A percentile compares a stretch with the other conserved stretches of the same genome.
Evolutionary conservation across 1,140 invertebrate species (phyloP).

Genomic region (Hycleus cichorii): DNA sequence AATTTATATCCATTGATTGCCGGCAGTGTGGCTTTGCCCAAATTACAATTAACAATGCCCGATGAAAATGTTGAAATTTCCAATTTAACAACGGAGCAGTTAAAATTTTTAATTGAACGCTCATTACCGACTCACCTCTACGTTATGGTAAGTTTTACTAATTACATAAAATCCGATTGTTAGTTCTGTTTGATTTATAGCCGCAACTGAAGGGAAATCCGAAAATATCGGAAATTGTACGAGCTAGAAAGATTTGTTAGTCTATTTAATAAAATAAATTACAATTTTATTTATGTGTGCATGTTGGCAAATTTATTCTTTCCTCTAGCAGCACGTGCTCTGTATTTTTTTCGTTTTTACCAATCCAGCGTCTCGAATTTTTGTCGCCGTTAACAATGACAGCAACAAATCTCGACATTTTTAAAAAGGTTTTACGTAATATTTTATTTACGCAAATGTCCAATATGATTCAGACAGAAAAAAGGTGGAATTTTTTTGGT

Average conservation of each 20-base stretch:
- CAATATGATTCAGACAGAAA: no score
- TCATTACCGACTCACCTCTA: constrained; percentile 52
- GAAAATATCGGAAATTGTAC: constrained; percentile 8
- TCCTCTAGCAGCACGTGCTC: no score
- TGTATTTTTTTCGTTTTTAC: no score
- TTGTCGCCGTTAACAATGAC: no score
- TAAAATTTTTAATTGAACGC: constrained; percentile 42
- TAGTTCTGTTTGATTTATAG: constrained; percentile 21
- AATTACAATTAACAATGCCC: constrained; percentile 51
- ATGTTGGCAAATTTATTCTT: neutral
- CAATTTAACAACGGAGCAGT: constrained; percentile 44
- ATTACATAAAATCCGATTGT: neutral
- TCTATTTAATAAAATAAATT: neutral
- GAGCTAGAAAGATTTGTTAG: constrained; percentile 4
- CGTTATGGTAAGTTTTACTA: constrained; percentile 45
- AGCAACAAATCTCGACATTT: no score
- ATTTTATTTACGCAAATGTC: no score
- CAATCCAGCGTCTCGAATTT: no score
- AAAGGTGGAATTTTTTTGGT: no score
- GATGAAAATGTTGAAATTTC: constrained; percentile 42
- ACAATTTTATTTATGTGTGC: neutral
- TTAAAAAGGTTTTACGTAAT: no score
- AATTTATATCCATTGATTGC: constrained; percentile 66
- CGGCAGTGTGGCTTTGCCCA: constrained; percentile 61
- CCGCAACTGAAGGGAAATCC: constrained; percentile 33